Conservation (phyloP, 2,888 invertebrate species). For the Sisyra terminalis region DNA sequence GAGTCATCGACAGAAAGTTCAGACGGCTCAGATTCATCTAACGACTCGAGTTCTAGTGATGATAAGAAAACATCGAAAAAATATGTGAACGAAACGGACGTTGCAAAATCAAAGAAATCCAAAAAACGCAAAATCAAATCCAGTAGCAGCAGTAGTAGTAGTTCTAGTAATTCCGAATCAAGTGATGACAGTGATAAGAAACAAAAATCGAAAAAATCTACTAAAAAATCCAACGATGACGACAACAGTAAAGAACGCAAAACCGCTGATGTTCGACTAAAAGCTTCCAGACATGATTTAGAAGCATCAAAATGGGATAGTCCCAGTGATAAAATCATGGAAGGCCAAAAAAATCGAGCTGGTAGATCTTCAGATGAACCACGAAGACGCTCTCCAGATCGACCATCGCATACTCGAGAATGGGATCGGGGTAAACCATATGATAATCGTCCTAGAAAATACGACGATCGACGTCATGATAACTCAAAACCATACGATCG, state of each 20-base stretch:
- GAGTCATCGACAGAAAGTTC: neutral
- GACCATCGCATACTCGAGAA: neutral
- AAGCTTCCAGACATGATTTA: conserved; percentile 1
- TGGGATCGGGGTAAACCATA: neutral
- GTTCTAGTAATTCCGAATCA: neutral
- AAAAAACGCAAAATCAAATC: neutral
- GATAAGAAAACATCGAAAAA: conserved; percentile 2
- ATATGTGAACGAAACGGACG: neutral
- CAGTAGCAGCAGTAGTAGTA: neutral
- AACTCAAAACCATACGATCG: conserved; percentile 5
- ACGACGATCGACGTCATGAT: conserved; percentile 9
- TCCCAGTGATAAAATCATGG: conserved; percentile 12
- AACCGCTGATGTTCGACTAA: neutral
- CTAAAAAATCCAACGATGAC: neutral
- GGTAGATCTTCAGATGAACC: too few relatives aligned
- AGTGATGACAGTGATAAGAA: neutral
- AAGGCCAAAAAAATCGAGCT: neutral
- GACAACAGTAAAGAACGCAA: neutral
- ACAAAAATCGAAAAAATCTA: neutral
- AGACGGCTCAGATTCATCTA: conserved; percentile 1
- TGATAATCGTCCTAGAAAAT: neutral
- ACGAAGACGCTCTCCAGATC: neutral
- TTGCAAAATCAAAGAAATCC: neutral
- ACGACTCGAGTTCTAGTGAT: conserved; percentile 4
- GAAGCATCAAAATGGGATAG: conserved; percentile 16